Evolutionary conservation across 2,113 vertebrate genomes (phyloP).

Genomic region (Chaenocephalus aceratus): DNA sequence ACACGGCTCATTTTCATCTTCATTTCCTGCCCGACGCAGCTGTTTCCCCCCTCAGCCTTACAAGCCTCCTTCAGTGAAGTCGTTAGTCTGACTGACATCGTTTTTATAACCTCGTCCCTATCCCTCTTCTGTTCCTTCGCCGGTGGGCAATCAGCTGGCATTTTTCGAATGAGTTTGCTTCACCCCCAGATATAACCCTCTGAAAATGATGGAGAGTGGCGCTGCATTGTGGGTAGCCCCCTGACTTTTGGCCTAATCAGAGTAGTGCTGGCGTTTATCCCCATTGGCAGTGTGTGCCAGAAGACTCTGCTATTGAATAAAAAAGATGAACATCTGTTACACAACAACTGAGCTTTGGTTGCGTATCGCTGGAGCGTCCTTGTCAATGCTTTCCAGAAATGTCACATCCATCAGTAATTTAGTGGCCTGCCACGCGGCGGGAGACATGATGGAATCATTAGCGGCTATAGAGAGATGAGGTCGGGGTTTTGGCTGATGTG

Average conservation of each 20-base stretch:
- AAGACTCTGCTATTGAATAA: conserved; percentile 10
- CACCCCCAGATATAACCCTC: conserved; percentile 37
- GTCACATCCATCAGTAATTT: conserved; percentile 49
- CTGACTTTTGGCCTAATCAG: conserved; percentile 38
- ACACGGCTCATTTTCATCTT: background rate
- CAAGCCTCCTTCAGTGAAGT: conserved; percentile 50
- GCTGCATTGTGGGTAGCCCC: conserved; percentile 24
- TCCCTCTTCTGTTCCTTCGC: conserved; percentile 40
- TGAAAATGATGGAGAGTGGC: conserved; percentile 44
- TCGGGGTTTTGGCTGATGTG: conserved; percentile 28
- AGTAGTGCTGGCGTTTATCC: conserved; percentile 34
- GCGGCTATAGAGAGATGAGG: conserved; percentile 34
- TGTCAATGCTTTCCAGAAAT: conserved; percentile 44
- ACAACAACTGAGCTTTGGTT: conserved; percentile 14
- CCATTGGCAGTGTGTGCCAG: conserved; percentile 36
- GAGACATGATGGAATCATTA: conserved; percentile 46
- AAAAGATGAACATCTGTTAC: conserved; percentile 52
- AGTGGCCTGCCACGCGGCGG: conserved; percentile 12
- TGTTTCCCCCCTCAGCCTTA: conserved; percentile 38
- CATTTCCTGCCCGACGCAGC: background rate
- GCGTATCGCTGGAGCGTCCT: conserved; percentile 12
- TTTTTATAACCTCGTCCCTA: conserved; percentile 59
- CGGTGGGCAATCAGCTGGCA: conserved; percentile 45
- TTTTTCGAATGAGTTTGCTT: conserved; percentile 58
- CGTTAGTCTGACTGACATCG: conserved; percentile 59